These are phyloP conservation scores for Aporophyla lueneburgensis DNA, from an alignment of 2,888 invertebrate species.

Conservation along the genomic window DNA sequence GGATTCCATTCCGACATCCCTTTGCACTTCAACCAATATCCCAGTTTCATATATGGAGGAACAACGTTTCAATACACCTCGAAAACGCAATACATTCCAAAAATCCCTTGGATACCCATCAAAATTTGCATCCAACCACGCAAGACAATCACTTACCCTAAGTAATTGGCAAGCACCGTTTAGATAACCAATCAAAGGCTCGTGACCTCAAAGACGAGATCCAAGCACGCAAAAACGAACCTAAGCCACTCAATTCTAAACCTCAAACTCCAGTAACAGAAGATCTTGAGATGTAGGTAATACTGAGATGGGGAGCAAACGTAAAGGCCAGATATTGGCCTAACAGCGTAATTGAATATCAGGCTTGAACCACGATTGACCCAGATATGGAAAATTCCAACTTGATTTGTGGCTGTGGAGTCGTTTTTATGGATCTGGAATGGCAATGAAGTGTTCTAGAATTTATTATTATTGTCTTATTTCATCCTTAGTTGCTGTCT, in stretches of 20 bases:
- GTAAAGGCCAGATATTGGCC: conserved; percentile 81
- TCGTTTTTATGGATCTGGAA: conserved; percentile 57
- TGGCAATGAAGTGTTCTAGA: conserved; percentile 43
- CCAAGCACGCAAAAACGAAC: conserved; percentile 62
- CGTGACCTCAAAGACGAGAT: conserved; percentile 74
- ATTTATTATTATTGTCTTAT: conserved; percentile 41
- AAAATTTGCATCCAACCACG: conserved; percentile 74
- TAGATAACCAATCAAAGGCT: conserved; percentile 86
- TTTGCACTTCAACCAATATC: conserved; percentile 50
- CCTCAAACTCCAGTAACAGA: conserved; percentile 59
- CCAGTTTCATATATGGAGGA: conserved; percentile 26
- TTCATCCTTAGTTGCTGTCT: conserved; percentile 10
- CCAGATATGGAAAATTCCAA: conserved; percentile 73
- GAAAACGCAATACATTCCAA: conserved; percentile 56
- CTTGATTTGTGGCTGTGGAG: conserved; percentile 69
- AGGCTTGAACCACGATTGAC: conserved; percentile 67
- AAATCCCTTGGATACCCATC: conserved; percentile 60
- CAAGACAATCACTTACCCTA: conserved; percentile 88
- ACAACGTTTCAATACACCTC: conserved; percentile 39
- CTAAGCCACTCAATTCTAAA: conserved; percentile 55
- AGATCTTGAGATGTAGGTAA: conserved; percentile 75
- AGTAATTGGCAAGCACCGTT: conserved; percentile 87
- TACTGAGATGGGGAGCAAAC: conserved; percentile 81
- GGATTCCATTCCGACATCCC: conserved; percentile 41
- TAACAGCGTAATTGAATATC: conserved; percentile 86